Conservation (phyloP, 2,888 invertebrate species). For the Encarsia formosa region DNA sequence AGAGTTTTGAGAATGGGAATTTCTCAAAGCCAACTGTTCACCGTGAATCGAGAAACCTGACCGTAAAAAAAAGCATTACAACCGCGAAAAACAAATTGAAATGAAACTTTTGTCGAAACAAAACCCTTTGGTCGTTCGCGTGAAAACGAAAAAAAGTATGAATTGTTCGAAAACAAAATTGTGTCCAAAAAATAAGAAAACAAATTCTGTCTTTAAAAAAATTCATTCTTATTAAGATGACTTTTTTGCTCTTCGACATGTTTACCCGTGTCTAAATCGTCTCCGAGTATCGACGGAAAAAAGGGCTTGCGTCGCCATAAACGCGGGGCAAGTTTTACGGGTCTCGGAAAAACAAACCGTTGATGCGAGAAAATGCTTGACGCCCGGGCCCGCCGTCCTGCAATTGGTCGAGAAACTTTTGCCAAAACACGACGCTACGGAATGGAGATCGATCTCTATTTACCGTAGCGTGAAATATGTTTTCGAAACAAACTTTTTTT, state of each 20-base stretch:
- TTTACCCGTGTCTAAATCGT: conserved; percentile 19
- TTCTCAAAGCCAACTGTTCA: conserved; percentile 27
- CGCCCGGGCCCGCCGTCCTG: background rate
- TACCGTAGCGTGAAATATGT: too few relatives aligned
- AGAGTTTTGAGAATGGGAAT: conserved; percentile 8
- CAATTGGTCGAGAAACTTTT: background rate
- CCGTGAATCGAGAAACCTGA: conserved; percentile 20
- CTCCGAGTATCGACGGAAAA: conserved; percentile 8
- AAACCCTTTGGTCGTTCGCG: conserved; percentile 16
- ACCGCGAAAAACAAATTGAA: too few relatives aligned
- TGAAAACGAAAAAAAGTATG: too few relatives aligned
- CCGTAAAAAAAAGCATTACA: background rate
- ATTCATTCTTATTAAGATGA: too few relatives aligned
- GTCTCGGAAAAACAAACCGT: conserved; percentile 7
- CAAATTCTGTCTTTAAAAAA: too few relatives aligned
- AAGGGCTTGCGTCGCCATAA: background rate
- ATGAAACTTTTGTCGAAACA: conserved; percentile 17
- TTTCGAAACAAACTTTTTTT: too few relatives aligned
- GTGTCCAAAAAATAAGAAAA: too few relatives aligned
- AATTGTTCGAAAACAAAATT: too few relatives aligned
- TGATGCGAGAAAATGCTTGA: background rate
- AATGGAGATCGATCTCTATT: too few relatives aligned
- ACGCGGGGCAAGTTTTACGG: background rate
- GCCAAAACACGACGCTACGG: too few relatives aligned
- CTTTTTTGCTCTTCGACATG: conserved; percentile 21